Base-by-base conservation (phyloP, 2,888 invertebrate species). In the Zootermopsis nevadensis region DNA sequence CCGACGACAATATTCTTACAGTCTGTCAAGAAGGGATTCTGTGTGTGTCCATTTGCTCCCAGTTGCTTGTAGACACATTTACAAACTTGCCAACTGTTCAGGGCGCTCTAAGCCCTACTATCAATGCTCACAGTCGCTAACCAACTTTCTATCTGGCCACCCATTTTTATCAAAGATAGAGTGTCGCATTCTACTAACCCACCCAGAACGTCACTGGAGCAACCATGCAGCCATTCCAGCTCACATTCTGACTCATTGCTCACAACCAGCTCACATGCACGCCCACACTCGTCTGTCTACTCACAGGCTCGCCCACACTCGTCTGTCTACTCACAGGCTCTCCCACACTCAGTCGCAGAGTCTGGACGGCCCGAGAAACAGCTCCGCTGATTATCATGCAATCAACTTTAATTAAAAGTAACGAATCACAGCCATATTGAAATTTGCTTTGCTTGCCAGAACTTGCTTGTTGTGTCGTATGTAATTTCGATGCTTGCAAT, bases 361-460 rank as follows among this genome's bases (percentile, higher is more conserved):
- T 72, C 72, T 72, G 35, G 72, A 74, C 30, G 33, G 2, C 69
- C 19, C 15, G 33, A 22, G 69, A 30, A 8, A 33, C 33, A 1
- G 69, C 69, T 30, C 30, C 10, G 77, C 33, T 77, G 79, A 35
- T 66, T 66, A 60, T 60, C 60, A 33, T 79, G 60, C 79, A 79
- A 79, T 79, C 79, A 79, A 66, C 79, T 66, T 79, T 79, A 79
- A 79, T 79, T 79, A 79, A 79, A 79, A 79, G 60, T 79, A 79
- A 79, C 79, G 79, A n/a, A 79, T 79, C 35, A 66, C 79, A 24
- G 33, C 66, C 38, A 66, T 79, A 66, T 79, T 79, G 66, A 33
- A 79, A 66, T 79, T 66, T 35, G 27, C 60, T 79, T 60, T 55
- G 35, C 60, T 77, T 35, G 35, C 60, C 66, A 66, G 53, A 19